These are phyloP conservation scores for Centropus unirufus DNA, from an alignment of 2,113 vertebrate species.

Conservation along the genomic window DNA sequence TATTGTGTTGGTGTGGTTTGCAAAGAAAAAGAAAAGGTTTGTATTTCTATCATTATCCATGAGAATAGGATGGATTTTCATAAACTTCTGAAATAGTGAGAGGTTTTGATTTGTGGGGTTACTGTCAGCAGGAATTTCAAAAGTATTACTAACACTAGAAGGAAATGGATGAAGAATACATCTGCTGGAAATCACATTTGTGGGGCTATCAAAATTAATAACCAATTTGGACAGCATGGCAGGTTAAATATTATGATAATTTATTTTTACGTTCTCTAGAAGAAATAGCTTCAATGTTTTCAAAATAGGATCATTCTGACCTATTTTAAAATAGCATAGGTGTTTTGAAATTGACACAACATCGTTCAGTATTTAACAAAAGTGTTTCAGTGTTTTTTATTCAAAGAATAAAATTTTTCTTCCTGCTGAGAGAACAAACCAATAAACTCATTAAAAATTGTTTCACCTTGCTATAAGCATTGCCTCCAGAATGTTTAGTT, in stretches of 20 bases:
- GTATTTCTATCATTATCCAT: not conserved
- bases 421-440: not conserved
- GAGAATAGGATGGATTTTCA: not conserved
- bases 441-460: not conserved
- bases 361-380: slow-evolving; percentile 5
- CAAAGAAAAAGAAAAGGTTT: not conserved
- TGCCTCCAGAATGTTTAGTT: not conserved
- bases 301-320: not conserved
- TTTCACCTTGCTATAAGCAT: not conserved
- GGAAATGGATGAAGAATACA: not conserved
- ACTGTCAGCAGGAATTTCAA: not conserved
- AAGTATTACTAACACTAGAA: not conserved
- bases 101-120: not conserved
- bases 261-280: slow-evolving; percentile 27
- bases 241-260: slow-evolving; percentile 42
- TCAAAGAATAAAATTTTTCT: not conserved
- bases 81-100: not conserved
- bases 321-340: slow-evolving; percentile 12
- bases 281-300: slow-evolving; percentile 15
- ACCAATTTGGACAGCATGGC: not conserved
- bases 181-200: not conserved
- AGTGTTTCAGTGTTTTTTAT: slow-evolving; percentile 6
- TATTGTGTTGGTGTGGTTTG: not conserved
- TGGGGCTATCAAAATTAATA: slow-evolving; percentile 5
- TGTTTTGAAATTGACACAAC: slow-evolving; percentile 6